Base-by-base conservation (phyloP, 2,113 vertebrate genomes). In the Cranoglanis bouderius region DNA sequence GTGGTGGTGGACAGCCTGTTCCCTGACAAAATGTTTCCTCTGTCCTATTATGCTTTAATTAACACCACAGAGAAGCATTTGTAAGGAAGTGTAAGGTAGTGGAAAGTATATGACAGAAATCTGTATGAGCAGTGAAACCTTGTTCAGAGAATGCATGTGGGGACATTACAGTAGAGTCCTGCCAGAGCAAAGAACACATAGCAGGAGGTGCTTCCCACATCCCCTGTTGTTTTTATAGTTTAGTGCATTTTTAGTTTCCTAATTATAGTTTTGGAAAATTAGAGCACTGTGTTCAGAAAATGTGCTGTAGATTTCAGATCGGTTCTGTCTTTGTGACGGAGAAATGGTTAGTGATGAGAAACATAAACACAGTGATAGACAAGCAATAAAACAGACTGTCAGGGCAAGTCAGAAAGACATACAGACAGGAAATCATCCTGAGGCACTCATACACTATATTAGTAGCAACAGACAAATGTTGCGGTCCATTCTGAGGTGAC, bases 191-290 rank as follows among this genome's bases (percentile, higher is more conserved):
- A 38, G 32, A 59, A 82, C 12, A 10, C 81, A 40, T 14, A 82
- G 35, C 53, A 43, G 55, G 19, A 26, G 81, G 19, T 61, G 55
- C 35, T 82, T 82, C 21, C 8, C 21, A 82, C 81, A 59, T 40
- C 35, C 21, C 10, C 53, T 61, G 21, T 32, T 82, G 32, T 24
- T 82, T 82, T 82, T 61, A 82, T 59, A 83, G 55, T 43, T 43
- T 6, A 82, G 53, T 26, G 29, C 55, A 83, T 61, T 61, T 83
- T 57, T 40, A 61, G 81, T 83, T 61, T 61, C 1, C 2, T 83
- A 61, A 83, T 61, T 83, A 61, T 43, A 61, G 55, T 26, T 82
- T 40, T 24, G 53, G 55, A 82, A 59, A 82, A 49, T 40, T 82
- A 32, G 55, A 59, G 10, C 14, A 26, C 21, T 0, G 32, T 40